Evolutionary conservation across 2,888 invertebrate species (phyloP).

Genomic region (Mechanitis messenoides): DNA sequence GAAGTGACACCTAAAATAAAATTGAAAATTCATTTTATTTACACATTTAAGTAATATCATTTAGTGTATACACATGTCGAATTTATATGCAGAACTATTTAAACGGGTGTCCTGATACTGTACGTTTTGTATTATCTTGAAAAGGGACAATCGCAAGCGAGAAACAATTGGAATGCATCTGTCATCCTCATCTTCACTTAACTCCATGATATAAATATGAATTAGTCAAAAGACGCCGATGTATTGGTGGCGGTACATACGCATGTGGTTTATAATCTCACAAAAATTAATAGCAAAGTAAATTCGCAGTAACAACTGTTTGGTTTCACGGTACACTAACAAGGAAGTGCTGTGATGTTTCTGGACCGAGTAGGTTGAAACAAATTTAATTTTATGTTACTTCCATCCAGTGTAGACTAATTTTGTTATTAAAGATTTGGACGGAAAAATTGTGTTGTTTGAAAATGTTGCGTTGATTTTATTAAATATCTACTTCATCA

Average conservation of each 20-base stretch:
- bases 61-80: no score
- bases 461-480: no score
- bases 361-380: conserved; percentile 13
- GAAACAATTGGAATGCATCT: no score
- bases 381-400: conserved; percentile 1
- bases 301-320: conserved; percentile 15
- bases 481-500: not conserved
- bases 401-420: not conserved
- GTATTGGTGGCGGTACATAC: not conserved
- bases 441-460: not conserved
- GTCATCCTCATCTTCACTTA: no score
- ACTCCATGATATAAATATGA: no score
- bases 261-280: not conserved
- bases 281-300: conserved; percentile 12
- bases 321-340: conserved; percentile 22
- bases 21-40: no score
- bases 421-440: not conserved
- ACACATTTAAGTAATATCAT: no score
- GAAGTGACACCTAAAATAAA: no score
- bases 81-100: not conserved
- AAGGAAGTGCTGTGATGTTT: conserved; percentile 22
- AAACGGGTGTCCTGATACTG: no score
- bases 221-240: no score
- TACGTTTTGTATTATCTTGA: no score
- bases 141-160: no score